Percentiles rank a stretch among this genome's conserved stretches.
phyloP scores from a whole-genome alignment of 2,888 invertebrate genomes.

The Acleris sparsana region DNA sequence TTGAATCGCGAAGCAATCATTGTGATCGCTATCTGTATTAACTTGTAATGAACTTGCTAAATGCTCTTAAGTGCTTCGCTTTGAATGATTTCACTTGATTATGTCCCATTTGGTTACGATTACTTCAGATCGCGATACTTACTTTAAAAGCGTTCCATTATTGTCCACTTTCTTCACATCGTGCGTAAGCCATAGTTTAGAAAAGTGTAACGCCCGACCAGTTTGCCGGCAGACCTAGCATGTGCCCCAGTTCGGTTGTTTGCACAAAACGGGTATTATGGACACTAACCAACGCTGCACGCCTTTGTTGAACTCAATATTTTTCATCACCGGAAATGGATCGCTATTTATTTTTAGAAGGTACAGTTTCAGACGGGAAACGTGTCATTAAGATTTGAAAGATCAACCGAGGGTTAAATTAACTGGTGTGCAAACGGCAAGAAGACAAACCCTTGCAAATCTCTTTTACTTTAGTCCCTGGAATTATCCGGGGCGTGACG shows the following conservation, averaged over 20 bases:
- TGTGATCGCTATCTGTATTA: slow-evolving; percentile 21
- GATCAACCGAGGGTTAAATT: slow-evolving; percentile 44
- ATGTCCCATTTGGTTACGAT: slow-evolving; percentile 15
- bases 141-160: slow-evolving; percentile 6
- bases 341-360: slow-evolving; percentile 7
- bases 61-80: slow-evolving; percentile 8
- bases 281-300: slow-evolving; percentile 53
- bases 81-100: slow-evolving; percentile 28
- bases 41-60: slow-evolving; percentile 20
- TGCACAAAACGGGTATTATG: slow-evolving; percentile 64
- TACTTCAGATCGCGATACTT: slow-evolving; percentile 18
- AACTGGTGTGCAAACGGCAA: slow-evolving; percentile 46
- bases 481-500: slow-evolving; percentile 50
- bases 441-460: slow-evolving; percentile 21
- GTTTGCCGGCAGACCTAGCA: slow-evolving; percentile 47
- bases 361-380: slow-evolving; percentile 7
- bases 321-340: slow-evolving; percentile 34
- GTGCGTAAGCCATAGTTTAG: slow-evolving; percentile 20
- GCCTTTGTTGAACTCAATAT: slow-evolving; percentile 39
- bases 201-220: slow-evolving; percentile 37
- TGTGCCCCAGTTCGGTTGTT: slow-evolving; percentile 62
- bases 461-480: slow-evolving; percentile 22
- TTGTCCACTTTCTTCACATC: slow-evolving; percentile 21
- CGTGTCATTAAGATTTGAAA: neutral
- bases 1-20: slow-evolving; percentile 16